Base-by-base conservation (phyloP, 2,888 invertebrate genomes). In the Herminia tarsipennalis region DNA sequence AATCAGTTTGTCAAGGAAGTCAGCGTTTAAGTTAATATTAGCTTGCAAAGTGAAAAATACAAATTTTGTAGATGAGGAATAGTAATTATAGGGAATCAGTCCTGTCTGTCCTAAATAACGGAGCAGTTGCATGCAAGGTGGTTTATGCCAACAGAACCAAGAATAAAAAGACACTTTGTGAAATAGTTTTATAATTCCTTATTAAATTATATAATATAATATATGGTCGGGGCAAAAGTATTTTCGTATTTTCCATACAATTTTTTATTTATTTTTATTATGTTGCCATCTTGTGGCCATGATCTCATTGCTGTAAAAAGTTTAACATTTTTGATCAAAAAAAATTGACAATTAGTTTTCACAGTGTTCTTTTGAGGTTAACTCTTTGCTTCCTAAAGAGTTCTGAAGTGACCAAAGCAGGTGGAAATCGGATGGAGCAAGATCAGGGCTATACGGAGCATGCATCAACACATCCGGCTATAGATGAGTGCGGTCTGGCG, bases 1-100 rank as follows among this genome's bases (percentile, higher is more conserved):
- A 65, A 60, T 66, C 67, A 52, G 51, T 52, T 49, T 33, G 45
- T 62, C 58, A 38, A 49, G 12, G 22, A 45, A 52, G 62, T 57
- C 44, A 17, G 29, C 51, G 49, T 61, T 60, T 51, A 57, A 57
- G 18, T 42, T 57, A 65, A 58, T 64, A 58, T 38, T 36, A 13
- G 32, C 18, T 48, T 29, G 46, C 36, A 16, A 32, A 20, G 29
- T 38, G 38, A 21, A 43, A 44, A 18, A 48, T 13, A 22, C 29
- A 14, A 14, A 17, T 21, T 40, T 24, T 29, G 16, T 47, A 17
- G 22, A 13, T 18, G 21, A 3, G 18, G 12, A 9, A n/a, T n/a
- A 10, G 10, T 36, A 47, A 40, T 40, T 46, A 40, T 35, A 40
- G 17, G 5, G 27, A 32, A 12, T 25, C 20, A 13, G 12, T 17